Evolutionary conservation across 1,140 invertebrate genomes (phyloP).

Genomic region (Drosophila tropicalis): DNA sequence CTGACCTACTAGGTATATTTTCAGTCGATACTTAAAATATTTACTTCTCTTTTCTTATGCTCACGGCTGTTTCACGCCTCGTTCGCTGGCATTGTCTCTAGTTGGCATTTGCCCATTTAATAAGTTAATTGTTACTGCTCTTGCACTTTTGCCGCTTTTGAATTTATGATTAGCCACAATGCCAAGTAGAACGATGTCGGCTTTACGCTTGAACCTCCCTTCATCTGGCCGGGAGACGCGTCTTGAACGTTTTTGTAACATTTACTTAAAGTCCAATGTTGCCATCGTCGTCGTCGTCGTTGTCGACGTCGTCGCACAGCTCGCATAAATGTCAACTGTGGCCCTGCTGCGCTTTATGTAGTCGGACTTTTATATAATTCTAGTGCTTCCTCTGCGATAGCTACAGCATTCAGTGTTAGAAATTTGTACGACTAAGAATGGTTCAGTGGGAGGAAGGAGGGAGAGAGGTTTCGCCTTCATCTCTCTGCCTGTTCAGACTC

Average conservation of each 20-base stretch:
- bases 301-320: conserved; percentile 35
- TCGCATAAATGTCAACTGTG: conserved; percentile 72
- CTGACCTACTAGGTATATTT: neutral
- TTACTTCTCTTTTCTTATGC: neutral
- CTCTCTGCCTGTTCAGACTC: conserved; percentile 29
- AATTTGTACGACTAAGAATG: neutral
- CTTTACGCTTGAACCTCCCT: conserved; percentile 5
- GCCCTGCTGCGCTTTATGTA: conserved; percentile 74
- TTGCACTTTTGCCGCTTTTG: conserved; percentile 76
- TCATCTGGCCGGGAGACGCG: conserved; percentile 2
- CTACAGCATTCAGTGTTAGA: conserved; percentile 8
- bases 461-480: neutral
- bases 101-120: conserved; percentile 60
- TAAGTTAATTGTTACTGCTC: conserved; percentile 80
- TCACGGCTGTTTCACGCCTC: conserved; percentile 40
- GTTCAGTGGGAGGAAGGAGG: neutral
- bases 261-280: conserved; percentile 57
- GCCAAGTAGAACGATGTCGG: conserved; percentile 28
- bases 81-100: conserved; percentile 35
- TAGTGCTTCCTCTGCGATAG: conserved; percentile 66
- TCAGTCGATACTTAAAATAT: neutral
- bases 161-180: conserved; percentile 73
- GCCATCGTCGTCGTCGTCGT: conserved; percentile 3
- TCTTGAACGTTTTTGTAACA: conserved; percentile 37
- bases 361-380: conserved; percentile 78